Base-by-base conservation (phyloP, 2,797 vertebrate species). In the Coccyzus lansbergi region DNA sequence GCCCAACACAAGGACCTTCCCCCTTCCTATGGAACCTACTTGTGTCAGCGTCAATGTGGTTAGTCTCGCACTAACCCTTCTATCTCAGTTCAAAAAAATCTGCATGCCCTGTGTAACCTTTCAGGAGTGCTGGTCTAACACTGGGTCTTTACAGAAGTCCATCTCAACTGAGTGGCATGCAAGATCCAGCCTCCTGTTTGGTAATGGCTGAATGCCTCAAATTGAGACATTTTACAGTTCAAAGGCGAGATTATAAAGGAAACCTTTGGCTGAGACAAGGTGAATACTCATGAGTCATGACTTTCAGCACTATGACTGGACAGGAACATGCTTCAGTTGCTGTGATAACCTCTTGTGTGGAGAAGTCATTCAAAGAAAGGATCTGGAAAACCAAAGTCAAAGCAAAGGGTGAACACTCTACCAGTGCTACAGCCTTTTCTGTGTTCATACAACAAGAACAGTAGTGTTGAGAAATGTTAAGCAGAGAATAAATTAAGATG, bases 161-260 rank as follows among this genome's bases (percentile, higher is more conserved):
- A 34, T 36, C 22, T 24, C 31, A 64, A 11, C 9, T 7, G 12
- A 48, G 55, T 9, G 17, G 4, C 14, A 7, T 21, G 68, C 36
- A 67, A 64, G 56, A 77, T 19, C 34, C 72, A 86, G n/a, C 34
- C 21, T 21, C 69, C 40, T 78, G 25, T 34, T 49, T 6, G 8
- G 51, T 59, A 49, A n/a, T 58, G 85, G 40, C 55, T 62, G 68
- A 83, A 70, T 2, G 21, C 19, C 40, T 75, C 56, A 6, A 5
- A 88, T 6, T 34, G 34, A 51, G 19, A 36, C 8, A 69, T 92
- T 87, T 33, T 34, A 56, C 17, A 16, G 84, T 28, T 93, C 92
- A 85, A 95, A 93, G 94, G 70, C 93, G 9, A 76, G 28, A 71
- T 72, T 53, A 67, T 93, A 95, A 92, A 95, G 49, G 16, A 38